Evolutionary conservation across 1,140 invertebrate species (phyloP).

Genomic region (Uloborus diversus): DNA sequence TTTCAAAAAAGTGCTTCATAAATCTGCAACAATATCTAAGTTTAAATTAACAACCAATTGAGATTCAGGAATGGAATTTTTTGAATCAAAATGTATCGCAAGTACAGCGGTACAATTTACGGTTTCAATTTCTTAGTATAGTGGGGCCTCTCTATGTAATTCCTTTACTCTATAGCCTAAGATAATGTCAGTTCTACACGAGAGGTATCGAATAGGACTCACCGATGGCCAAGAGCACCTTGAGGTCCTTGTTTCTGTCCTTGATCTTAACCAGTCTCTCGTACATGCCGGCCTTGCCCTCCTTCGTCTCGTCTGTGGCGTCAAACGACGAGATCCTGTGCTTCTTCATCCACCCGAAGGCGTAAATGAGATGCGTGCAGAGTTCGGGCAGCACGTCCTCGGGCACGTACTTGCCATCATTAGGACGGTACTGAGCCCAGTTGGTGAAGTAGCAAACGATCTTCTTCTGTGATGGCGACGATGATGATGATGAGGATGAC

Average conservation of each 20-base stretch:
- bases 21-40: too few species aligned
- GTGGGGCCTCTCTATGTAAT: too few species aligned
- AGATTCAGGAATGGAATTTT: too few species aligned
- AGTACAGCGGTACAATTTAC: too few species aligned
- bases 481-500: slow-evolving; percentile 16
- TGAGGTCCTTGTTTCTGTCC: slow-evolving; percentile 88
- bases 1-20: too few species aligned
- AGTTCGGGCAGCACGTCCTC: slow-evolving; percentile 95
- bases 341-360: slow-evolving; percentile 97
- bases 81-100: too few species aligned
- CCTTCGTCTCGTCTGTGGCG: slow-evolving; percentile 90
- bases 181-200: too few species aligned
- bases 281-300: slow-evolving; percentile 88
- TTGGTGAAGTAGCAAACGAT: slow-evolving; percentile 96
- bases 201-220: too few species aligned
- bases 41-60: too few species aligned
- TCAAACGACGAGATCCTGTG: slow-evolving; percentile 91
- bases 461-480: slow-evolving; percentile 39
- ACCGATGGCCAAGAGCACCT: slow-evolving; percentile 90
- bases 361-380: slow-evolving; percentile 95
- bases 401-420: slow-evolving; percentile 90
- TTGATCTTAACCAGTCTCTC: slow-evolving; percentile 84
- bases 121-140: too few species aligned
- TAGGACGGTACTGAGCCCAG: slow-evolving; percentile 95
- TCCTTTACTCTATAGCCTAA: too few species aligned